Base-by-base conservation (phyloP, 2,113 vertebrate genomes). In the Hymenochirus boettgeri region DNA sequence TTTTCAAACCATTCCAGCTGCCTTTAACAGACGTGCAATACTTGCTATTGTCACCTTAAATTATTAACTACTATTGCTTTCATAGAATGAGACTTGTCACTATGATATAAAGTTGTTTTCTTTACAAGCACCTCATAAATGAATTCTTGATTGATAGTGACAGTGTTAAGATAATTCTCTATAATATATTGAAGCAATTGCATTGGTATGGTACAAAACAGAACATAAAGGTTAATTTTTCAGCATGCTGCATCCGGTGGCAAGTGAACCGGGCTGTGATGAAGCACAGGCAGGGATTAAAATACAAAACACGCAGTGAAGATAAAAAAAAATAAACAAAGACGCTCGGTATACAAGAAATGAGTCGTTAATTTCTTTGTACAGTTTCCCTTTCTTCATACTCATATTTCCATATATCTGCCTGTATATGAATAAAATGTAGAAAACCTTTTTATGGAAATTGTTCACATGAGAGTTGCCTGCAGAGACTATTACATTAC, bases 41-140 rank as follows among this genome's bases (percentile, higher is more conserved):
- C 54, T 35, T 57, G 18, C 1, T 19, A 31, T 57, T 21, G 54
- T 35, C 27, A 57, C 54, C 54, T 31, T 35, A 35, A 29, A 35
- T 57, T 35, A 56, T 33, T 57, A 57, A 57, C 54, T 57, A 31
- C 29, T 37, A 57, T 57, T 57, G 54, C 26, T n/a, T 54, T n/a
- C 31, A 57, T 31, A 8, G 31, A 57, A 57, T 57, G 8, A 11
- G 3, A 57, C 29, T 22, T 57, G 31, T 57, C 29, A 56, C 27
- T 31, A 18, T 56, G 27, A 35, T 33, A 56, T 56, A 56, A 35
- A 57, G 54, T 57, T 57, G 54, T 56, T 57, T 35, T 57, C 10
- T 37, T 57, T 29, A 31, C 54, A 35, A 35, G 54, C 27, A 57
- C n/a, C 54, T 57, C 29, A 57, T 57, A 35, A 56, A 56, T 57